Conservation (phyloP, 2,888 invertebrate genomes). For the Habroteleia sp. region DNA sequence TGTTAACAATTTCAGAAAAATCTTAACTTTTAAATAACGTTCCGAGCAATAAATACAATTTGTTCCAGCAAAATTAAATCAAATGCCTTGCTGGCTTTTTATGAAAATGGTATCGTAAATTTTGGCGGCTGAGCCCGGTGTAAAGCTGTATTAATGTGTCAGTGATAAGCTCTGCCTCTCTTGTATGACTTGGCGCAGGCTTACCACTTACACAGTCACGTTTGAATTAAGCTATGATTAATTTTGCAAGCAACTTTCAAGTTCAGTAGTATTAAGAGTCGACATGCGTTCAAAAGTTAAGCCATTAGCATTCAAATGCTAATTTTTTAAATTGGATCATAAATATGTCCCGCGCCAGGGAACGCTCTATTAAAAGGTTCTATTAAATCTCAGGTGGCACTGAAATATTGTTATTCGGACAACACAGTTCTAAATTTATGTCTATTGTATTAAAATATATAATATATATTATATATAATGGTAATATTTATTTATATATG, state of each 20-base stretch:
- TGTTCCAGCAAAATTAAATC: slow-evolving; percentile 9
- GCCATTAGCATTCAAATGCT: slow-evolving; percentile 26
- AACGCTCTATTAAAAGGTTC: not conserved
- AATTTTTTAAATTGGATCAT: slow-evolving; percentile 11
- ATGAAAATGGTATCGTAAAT: slow-evolving; percentile 18
- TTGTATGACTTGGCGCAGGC: slow-evolving; percentile 35
- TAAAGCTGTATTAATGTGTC: slow-evolving; percentile 37
- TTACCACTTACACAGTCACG: slow-evolving; percentile 36
- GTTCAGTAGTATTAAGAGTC: slow-evolving; percentile 17
- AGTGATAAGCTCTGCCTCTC: slow-evolving; percentile 29
- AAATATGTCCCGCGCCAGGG: slow-evolving; percentile 5
- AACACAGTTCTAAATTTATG: too few species aligned
- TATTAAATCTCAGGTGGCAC: too few species aligned
- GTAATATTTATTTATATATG: too few species aligned
- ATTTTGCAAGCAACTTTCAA: slow-evolving; percentile 43
- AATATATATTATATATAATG: too few species aligned
- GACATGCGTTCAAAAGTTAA: slow-evolving; percentile 19
- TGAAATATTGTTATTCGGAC: too few species aligned
- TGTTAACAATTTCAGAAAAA: too few species aligned
- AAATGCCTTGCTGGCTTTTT: slow-evolving; percentile 18
- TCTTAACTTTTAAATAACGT: too few species aligned
- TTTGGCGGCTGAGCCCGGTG: slow-evolving; percentile 9
- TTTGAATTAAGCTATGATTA: slow-evolving; percentile 38
- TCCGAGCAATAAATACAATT: slow-evolving; percentile 19
- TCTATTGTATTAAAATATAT: too few species aligned